phyloP scores from a whole-genome alignment of 2,888 invertebrate species.

The Falcaria lacertinaria region DNA sequence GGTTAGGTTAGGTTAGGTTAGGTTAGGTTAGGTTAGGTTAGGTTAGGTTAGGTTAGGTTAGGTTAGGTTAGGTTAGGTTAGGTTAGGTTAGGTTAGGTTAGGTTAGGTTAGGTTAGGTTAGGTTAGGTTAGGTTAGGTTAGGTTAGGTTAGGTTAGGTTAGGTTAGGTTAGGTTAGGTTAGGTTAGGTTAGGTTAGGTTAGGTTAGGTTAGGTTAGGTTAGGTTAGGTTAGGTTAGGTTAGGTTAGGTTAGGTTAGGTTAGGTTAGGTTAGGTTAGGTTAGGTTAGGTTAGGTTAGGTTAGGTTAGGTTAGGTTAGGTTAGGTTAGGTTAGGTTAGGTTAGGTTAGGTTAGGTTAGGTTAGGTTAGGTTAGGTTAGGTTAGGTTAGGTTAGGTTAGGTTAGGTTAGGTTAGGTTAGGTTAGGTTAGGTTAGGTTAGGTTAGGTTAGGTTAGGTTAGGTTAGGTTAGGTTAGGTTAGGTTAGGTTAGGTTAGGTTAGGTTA shows the following conservation, averaged over 20 bases:
- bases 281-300: constrained; percentile 3
- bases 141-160: constrained; percentile 19
- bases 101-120: constrained; percentile 21
- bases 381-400: constrained; percentile 11
- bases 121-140: constrained; percentile 20
- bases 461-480: constrained; percentile 1
- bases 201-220: no score
- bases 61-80: constrained; percentile 20
- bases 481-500: constrained; percentile 4
- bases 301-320: background rate
- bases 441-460: constrained; percentile 2
- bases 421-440: constrained; percentile 2
- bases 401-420: constrained; percentile 11
- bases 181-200: constrained; percentile 19
- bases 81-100: constrained; percentile 19
- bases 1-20: constrained; percentile 11
- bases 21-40: constrained; percentile 8
- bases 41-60: constrained; percentile 18
- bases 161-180: constrained; percentile 21
- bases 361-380: constrained; percentile 12
- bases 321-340: background rate
- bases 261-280: constrained; percentile 13
- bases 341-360: constrained; percentile 5
- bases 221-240: constrained; percentile 11
- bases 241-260: constrained; percentile 17